Evolutionary conservation across 2,113 vertebrate genomes (phyloP), one percentile per base, ranked within the genome.

Genomic region (Desmodus rotundus): DNA sequence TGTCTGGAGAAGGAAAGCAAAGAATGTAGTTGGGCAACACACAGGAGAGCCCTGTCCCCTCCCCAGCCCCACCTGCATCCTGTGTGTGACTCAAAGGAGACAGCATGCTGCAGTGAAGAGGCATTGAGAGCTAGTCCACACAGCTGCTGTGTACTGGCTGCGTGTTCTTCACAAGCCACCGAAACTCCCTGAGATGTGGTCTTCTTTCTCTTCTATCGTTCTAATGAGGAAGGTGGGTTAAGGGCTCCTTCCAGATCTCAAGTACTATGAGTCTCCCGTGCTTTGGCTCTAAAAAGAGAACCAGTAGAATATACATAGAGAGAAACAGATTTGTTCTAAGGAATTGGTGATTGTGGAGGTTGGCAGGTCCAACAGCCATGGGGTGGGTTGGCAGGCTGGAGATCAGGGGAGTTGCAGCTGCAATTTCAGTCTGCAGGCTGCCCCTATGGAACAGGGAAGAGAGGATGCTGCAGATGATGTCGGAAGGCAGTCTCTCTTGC

Each of bases 1-100:
- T 68, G 68, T 85, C 72, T 90, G 50, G 47, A 87, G 88, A 92
- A 95, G 70, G 63, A 91, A 93, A 72, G 87, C 50, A 36, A 81
- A 56, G 19, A 58, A n/a, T 11, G 3, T 24, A 50, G 63, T 19
- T 81, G 58, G 38, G 38, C n/a, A 38, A 52, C 68, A 50, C 45
- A 85, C 7, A 54, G 58, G n/a, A 91, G 43, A 83, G 4, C 17
- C 80, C 70, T 58, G 26, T 80, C 67, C 68, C 24, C 11, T 93
- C 38, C 43, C 7, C 19, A 87, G n/a, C 43, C 38, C 16, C 85
- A 72, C 41, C 24, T 72, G 70, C 68, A 63, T 74, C 82, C 82
- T 36, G 50, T 31, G 36, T 41, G 31, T 54, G 41, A 47, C 38
- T 52, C 61, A 31, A 19, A 77, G 41, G 45, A 84, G 56, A 54